Evolutionary conservation across 2,113 vertebrate species (phyloP).

Genomic region (Phocoena sinus): DNA sequence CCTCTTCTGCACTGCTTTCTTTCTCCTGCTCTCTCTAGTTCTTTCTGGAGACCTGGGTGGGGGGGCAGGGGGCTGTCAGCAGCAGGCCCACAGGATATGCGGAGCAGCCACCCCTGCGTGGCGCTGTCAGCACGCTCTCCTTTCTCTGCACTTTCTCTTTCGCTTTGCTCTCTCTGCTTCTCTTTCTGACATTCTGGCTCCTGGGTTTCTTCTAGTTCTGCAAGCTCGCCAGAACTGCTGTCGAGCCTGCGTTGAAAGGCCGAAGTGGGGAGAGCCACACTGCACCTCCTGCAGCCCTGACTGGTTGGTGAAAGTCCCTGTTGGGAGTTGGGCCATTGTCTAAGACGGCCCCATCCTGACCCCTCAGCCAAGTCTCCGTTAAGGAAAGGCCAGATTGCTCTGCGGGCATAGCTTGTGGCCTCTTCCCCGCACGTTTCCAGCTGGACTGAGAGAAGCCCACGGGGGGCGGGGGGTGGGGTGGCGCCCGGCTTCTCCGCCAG

Average conservation of each 20-base stretch:
- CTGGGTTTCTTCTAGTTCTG: neutral
- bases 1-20: neutral
- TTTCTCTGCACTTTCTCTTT: neutral
- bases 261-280: neutral
- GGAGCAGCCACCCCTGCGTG: neutral
- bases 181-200: neutral
- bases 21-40: neutral
- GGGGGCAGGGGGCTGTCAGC: neutral
- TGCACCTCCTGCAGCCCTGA: neutral
- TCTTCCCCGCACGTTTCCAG: neutral
- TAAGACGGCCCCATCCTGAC: rapidly evolving
- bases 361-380: neutral
- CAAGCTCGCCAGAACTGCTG: neutral
- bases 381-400: neutral
- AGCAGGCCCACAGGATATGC: neutral
- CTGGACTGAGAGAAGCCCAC: neutral
- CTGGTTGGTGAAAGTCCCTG: neutral
- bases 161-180: neutral
- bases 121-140: neutral
- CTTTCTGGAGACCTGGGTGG: neutral
- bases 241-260: neutral
- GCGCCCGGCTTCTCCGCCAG: neutral
- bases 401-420: neutral
- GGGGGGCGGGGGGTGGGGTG: neutral
- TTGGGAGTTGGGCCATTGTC: neutral